Percentiles rank a stretch among this genome's conserved stretches.
These are phyloP conservation scores for Xiphophorus birchmanni DNA, from an alignment of 2,797 vertebrate species.

Conservation along the genomic window DNA sequence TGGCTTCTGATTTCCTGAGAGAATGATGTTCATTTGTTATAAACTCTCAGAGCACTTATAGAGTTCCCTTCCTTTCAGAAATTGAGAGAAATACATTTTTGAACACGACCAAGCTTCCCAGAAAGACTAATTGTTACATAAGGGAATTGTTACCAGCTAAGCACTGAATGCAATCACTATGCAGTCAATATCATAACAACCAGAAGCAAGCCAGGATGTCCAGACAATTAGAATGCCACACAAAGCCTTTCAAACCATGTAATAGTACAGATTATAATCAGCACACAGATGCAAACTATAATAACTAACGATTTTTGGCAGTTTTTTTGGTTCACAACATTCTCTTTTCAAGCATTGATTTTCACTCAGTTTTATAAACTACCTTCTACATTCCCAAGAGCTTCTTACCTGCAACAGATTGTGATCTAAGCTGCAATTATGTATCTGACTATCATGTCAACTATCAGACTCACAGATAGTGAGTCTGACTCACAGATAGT, in stretches of 20 bases:
- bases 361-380: slow-evolving; percentile 41
- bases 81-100: slow-evolving; percentile 13
- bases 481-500: too few relatives aligned
- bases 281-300: not conserved
- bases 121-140: slow-evolving; percentile 31
- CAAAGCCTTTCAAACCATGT: slow-evolving; percentile 10
- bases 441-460: slow-evolving; percentile 44
- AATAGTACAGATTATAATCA: slow-evolving; percentile 11
- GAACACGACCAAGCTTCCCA: slow-evolving; percentile 30
- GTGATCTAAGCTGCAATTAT: slow-evolving; percentile 65
- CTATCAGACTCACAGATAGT: slow-evolving; percentile 36
- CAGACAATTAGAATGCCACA: slow-evolving; percentile 14
- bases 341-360: slow-evolving; percentile 11
- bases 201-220: slow-evolving; percentile 4
- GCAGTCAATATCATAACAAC: slow-evolving; percentile 38
- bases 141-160: slow-evolving; percentile 39
- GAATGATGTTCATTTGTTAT: slow-evolving; percentile 9
- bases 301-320: slow-evolving; percentile 21
- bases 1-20: slow-evolving; percentile 6
- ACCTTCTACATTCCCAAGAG: slow-evolving; percentile 40
- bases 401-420: slow-evolving; percentile 54
- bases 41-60: slow-evolving; percentile 9
- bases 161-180: slow-evolving; percentile 31
- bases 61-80: slow-evolving; percentile 13
- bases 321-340: slow-evolving; percentile 13